A percentile compares a stretch with the other conserved stretches of the same genome.
phyloP scores from a whole-genome alignment of 2,113 vertebrate genomes.

The Sminthopsis crassicaudata region DNA sequence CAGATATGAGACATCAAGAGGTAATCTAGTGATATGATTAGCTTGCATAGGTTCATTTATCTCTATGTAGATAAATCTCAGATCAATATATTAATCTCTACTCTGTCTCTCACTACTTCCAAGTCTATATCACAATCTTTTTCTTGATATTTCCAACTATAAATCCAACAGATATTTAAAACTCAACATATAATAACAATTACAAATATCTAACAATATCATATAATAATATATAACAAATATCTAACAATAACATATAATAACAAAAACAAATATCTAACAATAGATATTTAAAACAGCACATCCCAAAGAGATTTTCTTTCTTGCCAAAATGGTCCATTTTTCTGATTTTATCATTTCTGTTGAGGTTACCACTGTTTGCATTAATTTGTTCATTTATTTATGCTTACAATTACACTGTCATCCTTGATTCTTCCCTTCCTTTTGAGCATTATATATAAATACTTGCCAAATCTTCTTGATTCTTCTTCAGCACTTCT shows the following conservation, averaged over 20 bases:
- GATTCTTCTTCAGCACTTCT: neutral
- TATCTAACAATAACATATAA: too few species aligned
- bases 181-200: neutral
- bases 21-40: neutral
- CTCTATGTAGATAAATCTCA: neutral
- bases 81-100: neutral
- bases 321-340: too few species aligned
- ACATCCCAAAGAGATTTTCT: neutral
- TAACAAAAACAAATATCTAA: too few species aligned
- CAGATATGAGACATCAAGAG: neutral
- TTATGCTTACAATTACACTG: neutral
- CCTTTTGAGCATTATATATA: neutral
- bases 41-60: neutral
- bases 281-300: neutral
- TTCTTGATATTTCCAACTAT: too few species aligned
- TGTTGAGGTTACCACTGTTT: neutral
- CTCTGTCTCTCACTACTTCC: neutral
- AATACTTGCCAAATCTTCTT: neutral
- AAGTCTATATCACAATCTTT: too few species aligned
- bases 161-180: too few species aligned
- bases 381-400: neutral
- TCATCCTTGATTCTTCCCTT: too few species aligned
- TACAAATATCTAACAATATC: too few species aligned
- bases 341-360: neutral
- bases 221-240: too few species aligned